Evolutionary conservation across 2,113 vertebrate genomes (phyloP).

Genomic region (Indri indri): DNA sequence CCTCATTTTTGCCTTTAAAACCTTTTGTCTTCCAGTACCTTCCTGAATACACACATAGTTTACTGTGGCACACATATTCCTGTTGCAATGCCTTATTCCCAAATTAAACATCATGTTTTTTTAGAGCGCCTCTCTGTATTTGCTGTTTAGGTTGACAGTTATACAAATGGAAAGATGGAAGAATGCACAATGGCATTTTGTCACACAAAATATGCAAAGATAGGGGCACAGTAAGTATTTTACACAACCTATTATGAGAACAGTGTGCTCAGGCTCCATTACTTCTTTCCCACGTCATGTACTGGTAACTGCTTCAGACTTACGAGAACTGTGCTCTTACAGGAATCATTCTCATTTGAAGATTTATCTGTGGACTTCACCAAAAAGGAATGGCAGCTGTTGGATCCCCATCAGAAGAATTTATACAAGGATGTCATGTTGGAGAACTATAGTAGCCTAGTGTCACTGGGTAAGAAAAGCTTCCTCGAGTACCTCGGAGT

Average conservation of each 20-base stretch:
- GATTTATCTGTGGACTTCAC: constrained; percentile 72
- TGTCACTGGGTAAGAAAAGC: constrained; percentile 58
- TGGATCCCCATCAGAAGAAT: constrained; percentile 57
- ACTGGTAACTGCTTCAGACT: neutral
- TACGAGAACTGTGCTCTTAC: neutral
- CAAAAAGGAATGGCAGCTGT: constrained; percentile 63
- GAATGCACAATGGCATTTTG: neutral
- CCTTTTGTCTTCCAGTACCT: neutral
- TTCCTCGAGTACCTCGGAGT: neutral
- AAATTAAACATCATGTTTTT: neutral
- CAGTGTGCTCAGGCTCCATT: fast-evolving
- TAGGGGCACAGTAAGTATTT: neutral
- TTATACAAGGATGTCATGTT: constrained; percentile 74
- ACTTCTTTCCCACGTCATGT: fast-evolving
- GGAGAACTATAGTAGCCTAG: constrained; percentile 58
- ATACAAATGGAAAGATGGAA: neutral
- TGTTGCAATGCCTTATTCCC: neutral
- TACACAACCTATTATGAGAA: neutral
- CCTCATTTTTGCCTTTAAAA: neutral
- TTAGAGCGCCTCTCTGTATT: neutral
- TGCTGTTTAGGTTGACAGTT: neutral
- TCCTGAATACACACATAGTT: neutral
- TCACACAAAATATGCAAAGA: neutral
- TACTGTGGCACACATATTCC: neutral
- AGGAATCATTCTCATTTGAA: constrained; percentile 61